These are phyloP conservation scores for Muntiacus reevesi DNA, from an alignment of 2,113 vertebrate species.

Conservation along the genomic window DNA sequence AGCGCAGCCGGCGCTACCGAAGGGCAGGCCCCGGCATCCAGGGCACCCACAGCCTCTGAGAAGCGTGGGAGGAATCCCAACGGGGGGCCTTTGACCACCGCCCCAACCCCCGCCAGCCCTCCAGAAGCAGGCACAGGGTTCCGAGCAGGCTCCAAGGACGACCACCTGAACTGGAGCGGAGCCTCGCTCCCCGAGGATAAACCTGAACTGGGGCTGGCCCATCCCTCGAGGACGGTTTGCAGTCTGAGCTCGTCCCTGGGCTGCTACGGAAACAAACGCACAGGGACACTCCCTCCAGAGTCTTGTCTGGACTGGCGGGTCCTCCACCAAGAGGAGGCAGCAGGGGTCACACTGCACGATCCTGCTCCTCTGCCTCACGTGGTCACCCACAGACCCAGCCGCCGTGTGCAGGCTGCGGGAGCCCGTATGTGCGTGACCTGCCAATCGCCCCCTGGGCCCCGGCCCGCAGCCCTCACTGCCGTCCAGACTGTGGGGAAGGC, in stretches of 20 bases:
- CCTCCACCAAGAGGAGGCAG: neutral
- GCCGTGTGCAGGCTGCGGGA: accelerated
- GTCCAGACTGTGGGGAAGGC: accelerated
- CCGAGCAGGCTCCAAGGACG: no score
- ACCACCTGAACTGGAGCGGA: no score
- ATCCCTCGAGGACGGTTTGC: neutral
- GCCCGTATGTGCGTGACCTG: accelerated
- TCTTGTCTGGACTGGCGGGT: neutral
- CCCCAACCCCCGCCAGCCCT: neutral
- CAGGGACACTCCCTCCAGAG: neutral
- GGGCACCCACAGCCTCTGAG: neutral
- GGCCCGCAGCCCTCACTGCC: accelerated
- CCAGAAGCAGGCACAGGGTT: no score
- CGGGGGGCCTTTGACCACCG: neutral
- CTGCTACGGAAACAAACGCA: accelerated
- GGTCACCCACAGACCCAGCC: no score
- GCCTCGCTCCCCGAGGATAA: no score
- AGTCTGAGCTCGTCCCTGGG: neutral
- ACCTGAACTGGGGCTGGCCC: no score
- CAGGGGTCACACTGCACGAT: neutral
- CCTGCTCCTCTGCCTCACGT: neutral
- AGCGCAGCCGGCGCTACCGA: neutral
- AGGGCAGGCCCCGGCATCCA: neutral
- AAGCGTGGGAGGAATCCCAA: neutral
- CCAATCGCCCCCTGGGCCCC: neutral